Evolutionary conservation across 2,888 invertebrate genomes (phyloP), one percentile per base, ranked within the genome.

Genomic region (Drosophila algonquin): DNA sequence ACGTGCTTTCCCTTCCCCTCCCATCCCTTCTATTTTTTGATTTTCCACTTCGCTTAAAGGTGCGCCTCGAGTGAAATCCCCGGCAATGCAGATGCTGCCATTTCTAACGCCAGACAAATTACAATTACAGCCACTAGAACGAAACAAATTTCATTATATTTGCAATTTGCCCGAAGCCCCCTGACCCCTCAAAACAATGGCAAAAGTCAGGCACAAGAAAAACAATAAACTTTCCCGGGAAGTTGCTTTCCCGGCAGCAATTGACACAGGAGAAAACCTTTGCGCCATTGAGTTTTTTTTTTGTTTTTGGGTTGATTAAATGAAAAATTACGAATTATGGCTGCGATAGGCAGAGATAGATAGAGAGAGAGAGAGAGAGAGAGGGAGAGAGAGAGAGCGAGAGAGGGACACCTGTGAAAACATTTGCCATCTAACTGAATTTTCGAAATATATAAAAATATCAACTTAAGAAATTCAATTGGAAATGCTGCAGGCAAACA

Each of bases 71-170:
- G 69, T 30, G 21, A n/a, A 48, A 32, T 30, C 3, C 45, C 45
- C 44, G 40, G 40, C 40, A 40, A 6, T 5, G 40, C 40, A 40
- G 40, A 14, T 14, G 30, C 30, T 44, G 40, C n/a, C 35, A 35
- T 9, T 65, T 52, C 14, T 27, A 27, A 21, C 9, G n/a, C 46
- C 51, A 63, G 47, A 59, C 71, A 70, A 59, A 73, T 54, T 73
- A 67, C 89, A 82, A 88, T 80, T 86, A 88, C 57, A 88, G 75
- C 75, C 70, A 80, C 58, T 64, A 75, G 63, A 85, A 87, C 70
- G 86, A 62, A 86, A 80, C 73, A 88, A 88, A 82, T 86, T 80
- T 82, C 83, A 82, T 88, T 82, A 82, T 82, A 77, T 86, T 86
- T 79, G 71, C 86, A 82, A 88, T 82, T 80, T 85, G 61, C 56